These are phyloP conservation scores for Tricholauxania praeusta DNA, from an alignment of 2,888 invertebrate genomes.

Conservation along the genomic window DNA sequence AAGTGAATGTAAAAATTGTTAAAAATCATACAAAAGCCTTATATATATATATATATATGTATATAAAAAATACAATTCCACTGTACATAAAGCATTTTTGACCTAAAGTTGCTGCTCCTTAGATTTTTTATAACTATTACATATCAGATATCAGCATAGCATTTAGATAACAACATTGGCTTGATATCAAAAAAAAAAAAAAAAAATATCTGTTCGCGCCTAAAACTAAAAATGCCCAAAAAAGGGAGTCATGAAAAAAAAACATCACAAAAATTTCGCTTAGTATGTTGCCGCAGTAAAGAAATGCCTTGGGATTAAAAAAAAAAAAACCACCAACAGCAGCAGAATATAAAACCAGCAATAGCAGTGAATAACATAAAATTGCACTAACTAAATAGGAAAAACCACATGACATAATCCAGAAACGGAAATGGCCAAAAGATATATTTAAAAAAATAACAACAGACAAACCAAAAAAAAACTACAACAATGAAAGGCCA, in stretches of 20 bases:
- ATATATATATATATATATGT: too few relatives aligned
- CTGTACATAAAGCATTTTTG: too few relatives aligned
- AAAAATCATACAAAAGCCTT: too few relatives aligned
- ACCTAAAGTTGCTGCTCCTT: too few relatives aligned
- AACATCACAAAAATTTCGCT: constrained; percentile 2
- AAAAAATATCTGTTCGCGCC: not conserved
- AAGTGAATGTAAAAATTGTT: too few relatives aligned
- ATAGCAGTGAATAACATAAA: constrained; percentile 31
- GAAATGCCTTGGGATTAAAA: too few relatives aligned
- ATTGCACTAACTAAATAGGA: constrained; percentile 38
- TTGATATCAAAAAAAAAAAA: not conserved
- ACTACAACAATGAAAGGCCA: constrained; percentile 16
- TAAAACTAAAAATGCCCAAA: constrained; percentile 6
- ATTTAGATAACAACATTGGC: not conserved
- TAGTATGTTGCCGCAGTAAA: too few relatives aligned
- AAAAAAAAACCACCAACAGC: not conserved
- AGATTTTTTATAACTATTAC: not conserved
- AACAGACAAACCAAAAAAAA: not conserved
- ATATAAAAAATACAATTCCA: too few relatives aligned
- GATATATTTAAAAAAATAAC: not conserved
- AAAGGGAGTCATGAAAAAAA: not conserved
- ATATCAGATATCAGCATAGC: not conserved
- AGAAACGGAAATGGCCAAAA: constrained; percentile 32
- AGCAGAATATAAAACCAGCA: not conserved
- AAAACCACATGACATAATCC: constrained; percentile 36